Evolutionary conservation across 2,888 invertebrate genomes (phyloP).

Genomic region (Synanthedon tipuliformis): DNA sequence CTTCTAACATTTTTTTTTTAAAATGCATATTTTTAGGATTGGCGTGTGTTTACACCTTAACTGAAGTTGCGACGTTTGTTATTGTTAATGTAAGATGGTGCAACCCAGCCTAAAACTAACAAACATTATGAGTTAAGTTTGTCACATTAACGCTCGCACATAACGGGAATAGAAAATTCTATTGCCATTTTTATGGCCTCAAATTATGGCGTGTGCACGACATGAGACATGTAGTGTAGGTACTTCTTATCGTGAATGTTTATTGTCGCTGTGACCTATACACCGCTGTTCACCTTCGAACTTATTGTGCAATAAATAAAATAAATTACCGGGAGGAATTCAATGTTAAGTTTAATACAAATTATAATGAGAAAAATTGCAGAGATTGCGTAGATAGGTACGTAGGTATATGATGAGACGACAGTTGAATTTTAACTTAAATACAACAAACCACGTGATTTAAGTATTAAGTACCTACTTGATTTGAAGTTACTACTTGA

Average conservation of each 20-base stretch:
- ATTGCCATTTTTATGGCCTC: not conserved
- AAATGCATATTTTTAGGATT: too few relatives aligned
- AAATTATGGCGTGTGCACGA: not conserved
- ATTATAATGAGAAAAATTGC: not conserved
- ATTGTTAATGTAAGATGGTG: too few relatives aligned
- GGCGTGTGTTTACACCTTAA: too few relatives aligned
- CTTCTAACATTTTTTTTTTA: too few relatives aligned
- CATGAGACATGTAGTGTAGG: not conserved
- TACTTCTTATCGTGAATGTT: not conserved
- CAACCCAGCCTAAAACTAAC: too few relatives aligned
- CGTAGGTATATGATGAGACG: too few relatives aligned
- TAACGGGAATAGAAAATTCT: not conserved
- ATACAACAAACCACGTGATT: too few relatives aligned
- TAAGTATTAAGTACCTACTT: too few relatives aligned
- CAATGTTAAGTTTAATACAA: not conserved
- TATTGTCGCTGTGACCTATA: not conserved
- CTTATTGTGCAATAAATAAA: not conserved
- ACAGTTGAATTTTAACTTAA: too few relatives aligned
- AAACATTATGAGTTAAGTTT: not conserved
- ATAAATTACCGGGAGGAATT: not conserved
- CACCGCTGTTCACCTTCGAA: not conserved
- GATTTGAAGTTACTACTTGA: too few relatives aligned
- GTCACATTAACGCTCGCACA: not conserved
- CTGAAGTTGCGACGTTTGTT: too few relatives aligned
- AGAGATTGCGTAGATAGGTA: too few relatives aligned